These are phyloP conservation scores for Cirrhinus molitorella DNA, from an alignment of 2,797 vertebrate species.

Conservation along the genomic window DNA sequence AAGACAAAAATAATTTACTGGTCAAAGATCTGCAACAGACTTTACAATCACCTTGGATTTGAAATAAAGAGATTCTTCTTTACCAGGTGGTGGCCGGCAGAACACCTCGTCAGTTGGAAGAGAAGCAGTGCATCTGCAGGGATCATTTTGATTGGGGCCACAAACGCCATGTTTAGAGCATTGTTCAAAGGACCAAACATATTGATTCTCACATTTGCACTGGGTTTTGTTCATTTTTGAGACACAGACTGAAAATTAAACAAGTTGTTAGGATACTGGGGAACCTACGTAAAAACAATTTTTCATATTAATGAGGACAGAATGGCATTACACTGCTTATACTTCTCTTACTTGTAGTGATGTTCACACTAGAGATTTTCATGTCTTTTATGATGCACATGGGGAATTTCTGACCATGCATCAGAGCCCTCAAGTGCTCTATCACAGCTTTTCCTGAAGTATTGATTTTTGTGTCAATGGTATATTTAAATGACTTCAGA, in stretches of 20 bases:
- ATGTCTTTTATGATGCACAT: neutral
- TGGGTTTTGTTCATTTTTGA: too few relatives aligned
- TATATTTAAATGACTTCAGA: neutral
- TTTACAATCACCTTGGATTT: rapidly evolving
- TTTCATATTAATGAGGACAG: neutral
- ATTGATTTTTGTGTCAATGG: neutral
- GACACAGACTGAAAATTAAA: too few relatives aligned
- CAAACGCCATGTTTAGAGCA: too few relatives aligned
- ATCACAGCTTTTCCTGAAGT: neutral
- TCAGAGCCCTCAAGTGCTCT: neutral
- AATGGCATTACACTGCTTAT: neutral
- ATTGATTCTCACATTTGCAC: too few relatives aligned
- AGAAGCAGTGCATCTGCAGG: too few relatives aligned
- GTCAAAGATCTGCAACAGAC: too few relatives aligned
- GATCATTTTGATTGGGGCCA: too few relatives aligned
- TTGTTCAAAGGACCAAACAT: too few relatives aligned
- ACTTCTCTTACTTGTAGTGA: neutral
- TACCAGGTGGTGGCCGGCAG: neutral
- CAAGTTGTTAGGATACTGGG: too few relatives aligned
- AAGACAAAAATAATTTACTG: rapidly evolving
- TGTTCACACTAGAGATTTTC: neutral
- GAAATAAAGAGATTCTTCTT: neutral
- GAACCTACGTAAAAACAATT: neutral
- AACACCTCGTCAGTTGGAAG: neutral
- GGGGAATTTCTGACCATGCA: neutral